Percentiles rank a stretch among this genome's conserved stretches.
These are phyloP conservation scores for Pediacus dermestoides DNA, from an alignment of 2,888 invertebrate genomes.

Conservation along the genomic window DNA sequence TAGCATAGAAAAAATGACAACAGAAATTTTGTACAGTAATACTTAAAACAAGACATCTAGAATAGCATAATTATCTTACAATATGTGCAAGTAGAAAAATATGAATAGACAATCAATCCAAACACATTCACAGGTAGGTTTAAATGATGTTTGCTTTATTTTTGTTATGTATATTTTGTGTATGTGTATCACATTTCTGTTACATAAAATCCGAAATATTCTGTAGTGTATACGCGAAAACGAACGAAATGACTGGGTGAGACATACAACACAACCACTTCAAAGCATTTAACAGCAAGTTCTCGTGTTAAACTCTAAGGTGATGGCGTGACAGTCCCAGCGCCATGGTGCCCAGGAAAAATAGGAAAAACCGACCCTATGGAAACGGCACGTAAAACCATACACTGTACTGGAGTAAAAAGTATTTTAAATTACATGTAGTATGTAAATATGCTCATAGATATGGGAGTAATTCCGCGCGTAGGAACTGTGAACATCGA, in stretches of 20 bases:
- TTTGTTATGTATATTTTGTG: slow-evolving; percentile 3
- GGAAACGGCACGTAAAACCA: slow-evolving; percentile 6
- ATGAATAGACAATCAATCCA: slow-evolving; percentile 39
- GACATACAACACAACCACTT: slow-evolving; percentile 10
- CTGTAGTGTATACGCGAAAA: slow-evolving; percentile 10
- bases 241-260: slow-evolving; percentile 2
- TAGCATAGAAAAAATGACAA: no score
- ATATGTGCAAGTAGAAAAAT: slow-evolving; percentile 52
- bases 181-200: slow-evolving; percentile 26
- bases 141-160: no score
- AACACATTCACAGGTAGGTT: slow-evolving; percentile 4
- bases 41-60: slow-evolving; percentile 25
- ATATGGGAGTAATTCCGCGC: slow-evolving; percentile 10
- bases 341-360: slow-evolving; percentile 3
- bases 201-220: slow-evolving; percentile 17
- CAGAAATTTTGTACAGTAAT: no score
- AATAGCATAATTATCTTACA: slow-evolving; percentile 40
- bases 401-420: no score
- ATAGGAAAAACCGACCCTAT: neutral
- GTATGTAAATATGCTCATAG: slow-evolving; percentile 12
- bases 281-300: slow-evolving; percentile 5
- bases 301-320: slow-evolving; percentile 3
- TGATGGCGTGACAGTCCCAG: slow-evolving; percentile 8
- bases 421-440: slow-evolving; percentile 15
- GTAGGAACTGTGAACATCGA: slow-evolving; percentile 14